Conservation (phyloP, 2,113 vertebrate species). For the Centropus unirufus region DNA sequence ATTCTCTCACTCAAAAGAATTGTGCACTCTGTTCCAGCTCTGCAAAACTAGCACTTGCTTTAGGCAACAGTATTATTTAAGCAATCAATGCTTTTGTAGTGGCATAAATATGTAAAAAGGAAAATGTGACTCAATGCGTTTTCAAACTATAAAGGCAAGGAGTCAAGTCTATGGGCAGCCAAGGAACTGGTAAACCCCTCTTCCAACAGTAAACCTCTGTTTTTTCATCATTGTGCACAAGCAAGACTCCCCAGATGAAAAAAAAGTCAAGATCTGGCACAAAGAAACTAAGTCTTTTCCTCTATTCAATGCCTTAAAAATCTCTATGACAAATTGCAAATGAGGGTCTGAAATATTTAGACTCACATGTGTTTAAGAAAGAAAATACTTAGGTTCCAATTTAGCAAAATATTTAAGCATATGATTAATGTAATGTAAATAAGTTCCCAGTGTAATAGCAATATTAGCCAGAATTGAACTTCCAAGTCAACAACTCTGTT, state of each 20-base stretch:
- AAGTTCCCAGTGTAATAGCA: not conserved
- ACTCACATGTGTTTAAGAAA: not conserved
- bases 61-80: not conserved
- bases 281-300: not conserved
- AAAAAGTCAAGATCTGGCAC: not conserved
- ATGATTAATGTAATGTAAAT: not conserved
- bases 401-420: not conserved
- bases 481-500: not conserved
- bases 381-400: not conserved
- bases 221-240: not conserved
- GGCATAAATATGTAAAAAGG: not conserved
- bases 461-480: not conserved
- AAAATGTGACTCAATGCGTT: not conserved
- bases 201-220: not conserved
- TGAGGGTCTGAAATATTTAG: not conserved
- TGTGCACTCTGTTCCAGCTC: not conserved
- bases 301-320: not conserved
- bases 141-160: not conserved
- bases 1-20: not conserved
- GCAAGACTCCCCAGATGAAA: not conserved
- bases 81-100: not conserved
- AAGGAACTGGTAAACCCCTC: not conserved
- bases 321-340: not conserved
- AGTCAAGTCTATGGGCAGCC: not conserved
- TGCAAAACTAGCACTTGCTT: not conserved